Evolutionary conservation across 2,888 invertebrate species (phyloP).

Genomic region (Agonopterix alstromeriana): DNA sequence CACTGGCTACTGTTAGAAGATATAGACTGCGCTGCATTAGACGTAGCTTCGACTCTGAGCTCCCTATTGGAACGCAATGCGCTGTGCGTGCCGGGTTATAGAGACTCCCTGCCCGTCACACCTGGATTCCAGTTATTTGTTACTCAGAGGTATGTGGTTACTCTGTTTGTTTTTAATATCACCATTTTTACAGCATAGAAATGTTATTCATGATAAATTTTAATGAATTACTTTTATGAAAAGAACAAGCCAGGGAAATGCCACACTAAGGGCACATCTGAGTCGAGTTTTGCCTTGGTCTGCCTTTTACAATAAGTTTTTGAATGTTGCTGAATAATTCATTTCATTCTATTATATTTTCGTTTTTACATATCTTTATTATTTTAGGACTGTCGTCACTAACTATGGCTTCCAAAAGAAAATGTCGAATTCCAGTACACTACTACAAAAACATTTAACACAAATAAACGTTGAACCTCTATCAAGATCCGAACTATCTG

Average conservation of each 20-base stretch:
- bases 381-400: constrained; percentile 76
- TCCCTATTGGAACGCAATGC: constrained; percentile 89
- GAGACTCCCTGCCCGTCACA: constrained; percentile 86
- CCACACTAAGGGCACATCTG: too few relatives aligned
- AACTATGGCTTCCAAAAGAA: constrained; percentile 79
- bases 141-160: constrained; percentile 82
- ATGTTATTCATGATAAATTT: too few relatives aligned
- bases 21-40: constrained; percentile 94
- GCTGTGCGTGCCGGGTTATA: constrained; percentile 91
- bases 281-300: too few relatives aligned
- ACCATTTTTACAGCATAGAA: too few relatives aligned
- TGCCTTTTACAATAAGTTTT: too few relatives aligned
- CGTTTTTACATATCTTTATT: background rate
- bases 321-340: too few relatives aligned
- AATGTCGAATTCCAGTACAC: constrained; percentile 78
- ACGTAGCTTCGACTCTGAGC: constrained; percentile 92
- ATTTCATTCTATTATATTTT: too few relatives aligned
- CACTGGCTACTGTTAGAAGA: constrained; percentile 97
- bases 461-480: constrained; percentile 89
- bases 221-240: too few relatives aligned
- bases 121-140: constrained; percentile 95
- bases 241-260: too few relatives aligned
- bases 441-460: constrained; percentile 89
- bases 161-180: too few relatives aligned
- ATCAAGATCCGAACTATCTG: constrained; percentile 83